Conservation (phyloP, 2,888 invertebrate species). For the Mellilla xanthometata region DNA sequence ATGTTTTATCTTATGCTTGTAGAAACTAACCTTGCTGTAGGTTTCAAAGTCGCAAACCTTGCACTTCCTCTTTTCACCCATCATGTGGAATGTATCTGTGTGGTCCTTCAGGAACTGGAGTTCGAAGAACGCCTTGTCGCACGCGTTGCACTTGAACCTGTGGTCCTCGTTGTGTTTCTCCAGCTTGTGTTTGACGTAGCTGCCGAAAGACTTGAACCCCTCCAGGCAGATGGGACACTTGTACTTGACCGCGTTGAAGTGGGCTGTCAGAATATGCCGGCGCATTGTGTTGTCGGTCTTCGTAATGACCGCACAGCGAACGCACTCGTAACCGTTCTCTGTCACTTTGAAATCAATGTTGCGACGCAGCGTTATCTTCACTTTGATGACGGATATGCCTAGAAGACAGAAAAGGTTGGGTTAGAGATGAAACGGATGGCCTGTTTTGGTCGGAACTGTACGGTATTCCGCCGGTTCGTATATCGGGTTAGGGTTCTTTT, state of each 20-base stretch:
- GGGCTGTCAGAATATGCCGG: not conserved
- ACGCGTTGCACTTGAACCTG: constrained; percentile 11
- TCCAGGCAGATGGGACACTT: not conserved
- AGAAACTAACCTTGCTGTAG: not conserved
- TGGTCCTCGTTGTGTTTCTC: constrained; percentile 7
- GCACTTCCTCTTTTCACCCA: constrained; percentile 6
- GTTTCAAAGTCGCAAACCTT: constrained; percentile 1
- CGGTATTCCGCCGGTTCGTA: too few relatives aligned
- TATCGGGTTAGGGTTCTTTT: too few relatives aligned
- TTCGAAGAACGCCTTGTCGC: not conserved
- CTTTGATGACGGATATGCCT: not conserved
- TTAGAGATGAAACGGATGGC: too few relatives aligned
- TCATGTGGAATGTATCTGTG: constrained; percentile 1
- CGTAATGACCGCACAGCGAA: not conserved
- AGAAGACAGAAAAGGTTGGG: not conserved
- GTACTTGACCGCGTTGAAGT: not conserved
- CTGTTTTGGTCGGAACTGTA: too few relatives aligned
- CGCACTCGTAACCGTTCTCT: not conserved
- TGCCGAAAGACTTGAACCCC: not conserved
- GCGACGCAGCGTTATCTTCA: not conserved
- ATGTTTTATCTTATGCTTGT: constrained; percentile 9
- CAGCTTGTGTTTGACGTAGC: constrained; percentile 1
- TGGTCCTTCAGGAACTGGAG: not conserved
- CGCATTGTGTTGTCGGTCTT: not conserved
- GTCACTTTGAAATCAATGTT: not conserved